Base-by-base conservation (phyloP, 2,797 vertebrate species). In the Erpetoichthys calabaricus region DNA sequence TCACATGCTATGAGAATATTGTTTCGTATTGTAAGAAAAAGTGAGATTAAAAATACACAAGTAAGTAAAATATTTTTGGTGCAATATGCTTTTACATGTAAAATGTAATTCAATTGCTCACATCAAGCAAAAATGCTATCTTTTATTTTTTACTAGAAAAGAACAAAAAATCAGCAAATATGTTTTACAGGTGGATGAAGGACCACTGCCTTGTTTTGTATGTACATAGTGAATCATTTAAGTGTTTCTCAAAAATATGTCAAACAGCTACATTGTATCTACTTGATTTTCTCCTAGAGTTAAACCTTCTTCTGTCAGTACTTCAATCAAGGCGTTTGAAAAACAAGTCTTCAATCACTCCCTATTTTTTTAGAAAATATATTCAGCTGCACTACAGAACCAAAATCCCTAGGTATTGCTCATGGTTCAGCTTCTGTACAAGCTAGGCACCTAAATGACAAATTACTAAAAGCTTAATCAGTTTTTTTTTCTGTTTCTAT, bases 401-500 rank as follows among this genome's bases (percentile, higher is more conserved):
- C 42, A 7, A 8, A 53, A 44, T 8, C 51, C 45, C 42, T 46
- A 54, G 45, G 45, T 42, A 59, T 59, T 54, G 10, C 43, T 53
- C 44, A 47, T 59, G 41, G 47, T 59, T 54, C 44, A 42, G 44
- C 42, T 53, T 51, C 10, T 52, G 41, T 10, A 5, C 50, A 51
- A 45, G 47, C 9, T 3, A 45, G 42, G 44, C 6, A 42, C 4
- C 41, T 42, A n/a, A 42, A 41, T 42, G 53, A 54, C 5, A 42
- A 42, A 42, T 54, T 3, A 43, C 53, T 3, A 41, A 54, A 54
- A 3, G 53, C 53, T 54, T 54, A 54, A 54, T 54, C 53, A 54
- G 10, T 54, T 54, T 54, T 54, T 54, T 25, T n/a, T 25, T 54
- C 41, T 42, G 53, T 54, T 54, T 54, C 53, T 41, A 53, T 44